phyloP scores from a whole-genome alignment of 2,888 invertebrate species.

The Trissoscelio sp. region DNA sequence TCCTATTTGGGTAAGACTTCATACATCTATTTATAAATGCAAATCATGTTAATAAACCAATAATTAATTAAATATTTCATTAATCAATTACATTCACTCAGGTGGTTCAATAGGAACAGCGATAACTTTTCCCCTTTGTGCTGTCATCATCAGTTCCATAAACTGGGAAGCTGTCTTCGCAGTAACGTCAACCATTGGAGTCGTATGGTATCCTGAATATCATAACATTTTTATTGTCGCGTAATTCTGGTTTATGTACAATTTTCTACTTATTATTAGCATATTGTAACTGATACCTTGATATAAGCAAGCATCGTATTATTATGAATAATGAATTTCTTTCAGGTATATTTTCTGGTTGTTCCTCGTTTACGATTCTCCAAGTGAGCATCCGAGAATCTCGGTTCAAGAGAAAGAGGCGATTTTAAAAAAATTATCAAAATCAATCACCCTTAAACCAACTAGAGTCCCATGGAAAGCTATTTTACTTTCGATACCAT shows the following conservation, averaged over 20 bases:
- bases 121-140: constrained; percentile 89
- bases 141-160: constrained; percentile 86
- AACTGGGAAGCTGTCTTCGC: constrained; percentile 91
- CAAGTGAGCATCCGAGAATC: constrained; percentile 88
- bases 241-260: neutral
- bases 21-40: neutral
- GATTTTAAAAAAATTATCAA: constrained; percentile 85
- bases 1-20: constrained; percentile 85
- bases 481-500: constrained; percentile 86
- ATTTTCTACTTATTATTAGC: neutral
- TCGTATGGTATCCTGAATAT: constrained; percentile 85
- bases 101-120: constrained; percentile 88
- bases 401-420: constrained; percentile 85
- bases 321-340: neutral
- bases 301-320: neutral
- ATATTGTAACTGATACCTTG: neutral
- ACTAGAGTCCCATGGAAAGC: constrained; percentile 86
- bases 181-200: constrained; percentile 86
- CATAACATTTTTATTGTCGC: neutral
- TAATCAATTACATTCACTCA: constrained; percentile 75
- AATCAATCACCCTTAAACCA: constrained; percentile 72
- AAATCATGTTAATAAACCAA: neutral
- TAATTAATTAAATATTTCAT: constrained; percentile 21
- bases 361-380: constrained; percentile 87
- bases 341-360: constrained; percentile 85